Percentiles rank a stretch among this genome's conserved stretches.
phyloP scores from a whole-genome alignment of 1,140 invertebrate genomes.

The Achatina immaculata region DNA sequence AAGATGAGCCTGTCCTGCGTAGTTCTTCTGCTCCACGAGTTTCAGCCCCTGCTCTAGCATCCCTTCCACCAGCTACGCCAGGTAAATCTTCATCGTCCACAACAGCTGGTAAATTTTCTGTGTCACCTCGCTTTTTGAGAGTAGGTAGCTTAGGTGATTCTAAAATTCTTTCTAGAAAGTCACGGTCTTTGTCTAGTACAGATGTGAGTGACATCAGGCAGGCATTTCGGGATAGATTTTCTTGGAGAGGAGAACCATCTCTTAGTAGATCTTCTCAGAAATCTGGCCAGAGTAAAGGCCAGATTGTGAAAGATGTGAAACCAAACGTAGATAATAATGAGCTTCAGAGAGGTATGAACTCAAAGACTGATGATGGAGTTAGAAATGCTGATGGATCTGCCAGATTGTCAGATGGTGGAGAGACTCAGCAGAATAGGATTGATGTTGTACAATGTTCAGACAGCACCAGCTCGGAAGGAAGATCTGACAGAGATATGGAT shows the following conservation, averaged over 20 bases:
- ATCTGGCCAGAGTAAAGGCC: not conserved
- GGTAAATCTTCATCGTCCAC: not conserved
- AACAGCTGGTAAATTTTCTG: not conserved
- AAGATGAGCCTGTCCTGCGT: not conserved
- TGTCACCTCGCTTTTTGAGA: not conserved
- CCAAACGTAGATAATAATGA: not conserved
- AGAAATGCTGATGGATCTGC: not conserved
- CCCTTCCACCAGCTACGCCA: not conserved
- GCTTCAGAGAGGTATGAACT: not conserved
- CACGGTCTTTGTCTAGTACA: conserved; percentile 21
- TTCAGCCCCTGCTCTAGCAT: not conserved
- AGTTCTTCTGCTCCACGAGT: not conserved
- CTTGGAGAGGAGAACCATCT: conserved; percentile 27
- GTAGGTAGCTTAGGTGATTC: not conserved
- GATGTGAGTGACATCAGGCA: conserved; percentile 14
- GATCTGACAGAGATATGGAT: not conserved
- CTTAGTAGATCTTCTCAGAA: not conserved
- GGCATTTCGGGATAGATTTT: conserved; percentile 25
- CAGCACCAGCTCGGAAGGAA: not conserved
- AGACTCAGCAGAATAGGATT: not conserved
- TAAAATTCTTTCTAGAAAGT: conserved; percentile 29
- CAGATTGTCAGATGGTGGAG: not conserved
- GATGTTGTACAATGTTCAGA: not conserved
- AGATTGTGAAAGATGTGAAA: not conserved
- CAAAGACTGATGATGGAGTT: not conserved